Evolutionary conservation across 2,888 invertebrate genomes (phyloP).

Genomic region (Lasius platythorax): DNA sequence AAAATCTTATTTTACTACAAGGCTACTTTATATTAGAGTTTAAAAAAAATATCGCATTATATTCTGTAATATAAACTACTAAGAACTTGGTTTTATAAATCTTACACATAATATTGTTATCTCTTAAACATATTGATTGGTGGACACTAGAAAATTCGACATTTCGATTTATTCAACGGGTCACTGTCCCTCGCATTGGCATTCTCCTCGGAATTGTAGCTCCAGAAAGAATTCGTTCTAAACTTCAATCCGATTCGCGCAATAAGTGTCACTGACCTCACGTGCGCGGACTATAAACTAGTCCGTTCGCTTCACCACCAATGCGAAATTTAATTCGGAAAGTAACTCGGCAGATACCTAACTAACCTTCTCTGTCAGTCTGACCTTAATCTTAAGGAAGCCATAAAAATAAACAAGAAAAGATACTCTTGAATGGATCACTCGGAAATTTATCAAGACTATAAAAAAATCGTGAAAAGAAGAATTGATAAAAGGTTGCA

Average conservation of each 20-base stretch:
- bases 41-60: conserved; percentile 11
- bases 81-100: conserved; percentile 8
- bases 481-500: background rate
- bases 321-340: conserved; percentile 46
- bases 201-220: conserved; percentile 62
- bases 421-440: background rate
- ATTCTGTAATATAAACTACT: background rate
- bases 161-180: conserved; percentile 30
- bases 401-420: conserved; percentile 10
- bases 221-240: conserved; percentile 53
- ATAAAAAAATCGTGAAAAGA: background rate
- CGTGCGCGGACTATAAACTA: conserved; percentile 64
- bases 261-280: conserved; percentile 81
- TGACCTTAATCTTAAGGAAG: conserved; percentile 2
- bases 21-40: background rate
- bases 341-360: conserved; percentile 18
- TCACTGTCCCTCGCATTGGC: conserved; percentile 60
- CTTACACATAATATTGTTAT: conserved; percentile 13
- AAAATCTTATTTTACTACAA: background rate
- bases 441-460: background rate
- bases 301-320: background rate
- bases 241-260: conserved; percentile 71
- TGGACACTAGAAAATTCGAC: conserved; percentile 25
- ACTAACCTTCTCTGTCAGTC: conserved; percentile 14
- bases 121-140: conserved; percentile 10